Evolutionary conservation across 1,140 invertebrate species (phyloP).

Genomic region (Atta cephalotes): DNA sequence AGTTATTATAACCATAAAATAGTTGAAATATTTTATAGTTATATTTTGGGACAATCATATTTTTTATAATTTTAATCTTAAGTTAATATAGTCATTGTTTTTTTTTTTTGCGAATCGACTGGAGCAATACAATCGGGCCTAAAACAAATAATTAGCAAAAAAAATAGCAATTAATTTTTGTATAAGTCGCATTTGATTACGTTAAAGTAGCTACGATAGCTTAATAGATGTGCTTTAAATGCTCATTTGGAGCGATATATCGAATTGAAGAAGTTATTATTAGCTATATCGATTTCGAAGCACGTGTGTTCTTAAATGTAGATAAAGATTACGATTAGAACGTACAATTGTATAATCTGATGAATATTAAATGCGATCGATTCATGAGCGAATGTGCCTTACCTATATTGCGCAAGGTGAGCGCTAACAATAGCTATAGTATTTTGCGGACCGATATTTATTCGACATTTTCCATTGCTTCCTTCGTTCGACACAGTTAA

Average conservation of each 20-base stretch:
- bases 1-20: no score
- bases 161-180: no score
- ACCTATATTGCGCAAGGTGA: constrained; percentile 13
- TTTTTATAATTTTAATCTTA: no score
- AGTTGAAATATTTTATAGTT: no score
- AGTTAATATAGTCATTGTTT: no score
- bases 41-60: no score
- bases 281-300: neutral
- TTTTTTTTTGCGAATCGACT: no score
- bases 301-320: neutral
- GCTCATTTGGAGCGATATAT: neutral
- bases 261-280: constrained; percentile 32
- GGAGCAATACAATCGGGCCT: no score
- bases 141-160: no score
- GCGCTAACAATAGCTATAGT: constrained; percentile 13
- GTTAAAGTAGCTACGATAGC: no score
- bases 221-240: neutral
- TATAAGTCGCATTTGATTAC: no score
- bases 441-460: constrained; percentile 24
- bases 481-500: constrained; percentile 17
- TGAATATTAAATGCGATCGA: constrained; percentile 42
- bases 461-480: constrained; percentile 18
- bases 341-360: constrained; percentile 6
- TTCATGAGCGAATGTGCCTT: neutral
- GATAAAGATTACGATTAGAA: constrained; percentile 20